Base-by-base conservation (phyloP, 2,888 invertebrate genomes). In the Halocaridina rubra region DNA sequence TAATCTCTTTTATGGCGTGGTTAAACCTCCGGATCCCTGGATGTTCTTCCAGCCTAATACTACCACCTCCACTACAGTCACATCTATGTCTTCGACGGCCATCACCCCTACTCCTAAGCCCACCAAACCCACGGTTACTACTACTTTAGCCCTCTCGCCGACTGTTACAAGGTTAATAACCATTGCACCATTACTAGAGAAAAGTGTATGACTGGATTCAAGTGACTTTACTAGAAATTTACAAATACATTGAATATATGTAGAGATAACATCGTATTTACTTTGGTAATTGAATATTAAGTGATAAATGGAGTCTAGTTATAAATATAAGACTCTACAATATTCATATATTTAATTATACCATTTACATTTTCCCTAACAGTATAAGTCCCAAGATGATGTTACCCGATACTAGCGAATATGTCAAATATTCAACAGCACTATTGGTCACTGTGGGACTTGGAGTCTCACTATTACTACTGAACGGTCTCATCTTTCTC, bases 401-500 rank as follows among this genome's bases (percentile, higher is more conserved):
- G n/a, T 8, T 81, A n/a, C 78, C 78, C 19, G 84, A 78, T 33
- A 32, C 74, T 0, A 46, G 67, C 8, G 81, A 80, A 59, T 85
- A 84, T 64, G 81, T 87, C 27, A 69, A 67, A 7, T 87, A 87
- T 76, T 85, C 87, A 8, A 87, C 87, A 24, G 85, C 87, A 10
- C 72, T 87, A 53, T 64, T 87, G 72, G 85, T 82, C 24, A 87
- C 87, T 1, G 80, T 85, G 59, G 87, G 85, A 7, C 53, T 87
- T 22, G 87, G 87, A 8, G 77, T 82, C 22, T 85, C 87, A 4
- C 82, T 87, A 10, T 80, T 87, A 24, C 81, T 87, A 53, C 87
- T 85, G 33, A 87, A 87, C 77, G 87, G 81, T 13, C 78, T 85
- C 67, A 82, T 85, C 64, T 87, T 87, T 53, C 69, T 85, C 57